Conservation (phyloP, 1,140 invertebrate genomes). For the Drosophila tsacasi region DNA sequence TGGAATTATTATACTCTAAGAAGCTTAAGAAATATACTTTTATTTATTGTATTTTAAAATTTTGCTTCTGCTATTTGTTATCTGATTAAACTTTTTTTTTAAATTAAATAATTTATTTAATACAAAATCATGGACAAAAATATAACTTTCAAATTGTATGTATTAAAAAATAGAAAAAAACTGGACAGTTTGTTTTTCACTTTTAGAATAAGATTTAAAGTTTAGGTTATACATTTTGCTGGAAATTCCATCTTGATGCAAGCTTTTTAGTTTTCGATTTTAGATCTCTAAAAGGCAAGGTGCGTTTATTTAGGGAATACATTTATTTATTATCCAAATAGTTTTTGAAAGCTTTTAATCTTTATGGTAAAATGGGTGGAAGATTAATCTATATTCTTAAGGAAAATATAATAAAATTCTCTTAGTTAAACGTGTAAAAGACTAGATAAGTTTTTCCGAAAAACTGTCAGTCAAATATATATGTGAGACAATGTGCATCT, state of each 20-base stretch:
- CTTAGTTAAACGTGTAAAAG: too few species aligned
- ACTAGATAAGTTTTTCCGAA: not conserved
- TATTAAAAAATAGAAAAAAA: not conserved
- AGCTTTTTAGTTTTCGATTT: not conserved
- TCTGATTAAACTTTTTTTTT: too few species aligned
- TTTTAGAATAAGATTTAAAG: not conserved
- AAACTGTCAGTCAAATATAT: too few species aligned
- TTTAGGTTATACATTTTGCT: not conserved
- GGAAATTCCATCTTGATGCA: not conserved
- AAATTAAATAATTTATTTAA: too few species aligned
- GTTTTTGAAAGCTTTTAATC: too few species aligned
- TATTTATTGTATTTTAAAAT: not conserved
- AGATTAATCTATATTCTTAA: not conserved
- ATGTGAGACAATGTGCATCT: not conserved
- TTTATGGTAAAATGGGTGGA: not conserved
- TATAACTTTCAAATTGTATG: not conserved
- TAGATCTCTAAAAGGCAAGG: too few species aligned
- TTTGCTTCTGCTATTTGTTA: not conserved
- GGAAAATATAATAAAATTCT: not conserved
- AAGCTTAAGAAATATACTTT: conserved; percentile 5
- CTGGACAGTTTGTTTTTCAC: not conserved
- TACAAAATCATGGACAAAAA: not conserved
- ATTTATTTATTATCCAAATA: too few species aligned
- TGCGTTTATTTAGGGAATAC: too few species aligned
- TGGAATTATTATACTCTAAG: conserved; percentile 9